phyloP scores from a whole-genome alignment of 2,888 invertebrate genomes.

The Sisyra terminalis region DNA sequence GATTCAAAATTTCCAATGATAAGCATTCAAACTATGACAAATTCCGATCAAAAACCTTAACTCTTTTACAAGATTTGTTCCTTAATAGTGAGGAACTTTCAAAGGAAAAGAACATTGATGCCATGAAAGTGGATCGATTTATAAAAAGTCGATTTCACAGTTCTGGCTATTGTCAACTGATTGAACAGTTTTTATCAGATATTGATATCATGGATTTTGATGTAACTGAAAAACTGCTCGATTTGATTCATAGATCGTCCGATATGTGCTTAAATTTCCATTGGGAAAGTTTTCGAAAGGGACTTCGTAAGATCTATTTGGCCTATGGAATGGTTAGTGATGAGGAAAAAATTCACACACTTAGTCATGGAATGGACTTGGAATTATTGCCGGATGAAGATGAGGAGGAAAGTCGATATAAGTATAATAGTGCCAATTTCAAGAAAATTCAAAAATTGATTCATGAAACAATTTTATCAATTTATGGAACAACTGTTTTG shows the following conservation, averaged over 20 bases:
- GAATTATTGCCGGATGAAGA: too few species aligned
- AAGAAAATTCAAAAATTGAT: too few species aligned
- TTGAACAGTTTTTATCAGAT: neutral
- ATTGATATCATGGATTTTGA: neutral
- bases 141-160: neutral
- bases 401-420: too few species aligned
- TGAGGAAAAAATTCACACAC: too few species aligned
- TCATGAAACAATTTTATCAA: too few species aligned
- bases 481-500: too few species aligned
- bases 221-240: neutral
- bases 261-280: neutral
- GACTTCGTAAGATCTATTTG: too few species aligned
- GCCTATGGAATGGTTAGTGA: too few species aligned
- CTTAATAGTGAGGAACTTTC: neutral
- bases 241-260: neutral
- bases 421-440: too few species aligned
- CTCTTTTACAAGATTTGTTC: conserved; percentile 1
- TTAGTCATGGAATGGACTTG: too few species aligned
- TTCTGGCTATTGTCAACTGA: neutral
- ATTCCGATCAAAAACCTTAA: conserved; percentile 3
- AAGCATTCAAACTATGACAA: neutral
- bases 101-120: neutral
- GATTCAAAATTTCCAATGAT: neutral
- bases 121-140: neutral
- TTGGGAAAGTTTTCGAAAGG: too few species aligned